Base-by-base conservation (phyloP, 2,797 vertebrate species). In the Triplophysa yarkandensis region DNA sequence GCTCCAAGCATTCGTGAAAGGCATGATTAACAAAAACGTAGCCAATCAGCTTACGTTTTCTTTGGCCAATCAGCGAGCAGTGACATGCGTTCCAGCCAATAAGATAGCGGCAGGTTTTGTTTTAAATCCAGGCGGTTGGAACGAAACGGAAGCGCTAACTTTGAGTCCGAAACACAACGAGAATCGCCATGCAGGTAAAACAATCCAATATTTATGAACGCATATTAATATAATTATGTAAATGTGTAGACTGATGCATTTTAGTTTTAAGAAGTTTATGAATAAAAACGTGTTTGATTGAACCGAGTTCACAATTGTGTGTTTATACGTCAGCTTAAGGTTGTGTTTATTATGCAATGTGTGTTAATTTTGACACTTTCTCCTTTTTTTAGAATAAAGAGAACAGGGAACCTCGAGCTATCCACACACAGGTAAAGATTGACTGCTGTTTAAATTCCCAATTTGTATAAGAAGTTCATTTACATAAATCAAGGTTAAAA, bases 301-400 rank as follows among this genome's bases (percentile, higher is more conserved):
- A n/a, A n/a, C n/a, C n/a, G n/a, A n/a, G n/a, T n/a, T n/a, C n/a
- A n/a, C n/a, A n/a, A n/a, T n/a, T n/a, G n/a, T n/a, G n/a, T n/a
- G n/a, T n/a, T n/a, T n/a, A n/a, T n/a, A n/a, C n/a, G n/a, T n/a
- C n/a, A n/a, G n/a, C n/a, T n/a, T n/a, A n/a, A n/a, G n/a, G n/a
- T n/a, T 36, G 34, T 36, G 11, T 39, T 39, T 39, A 39, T 39
- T 1, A 2, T 13, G n/a, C 2, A 3, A 7, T 46, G 9, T 13
- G 19, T 50, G 68, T 17, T 39, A 16, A 62, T 3, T 62, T 27
- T 50, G 1, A 52, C 17, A 19, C n/a, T 4, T 34, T 68, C 3
- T n/a, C 8, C 58, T 3, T 61, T 16, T 6, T 71, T 83, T 84
- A 93, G 92, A 92, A 92, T 83, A 93, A 93, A 61, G 92, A 93